A percentile compares a stretch with the other conserved stretches of the same genome.
These are phyloP conservation scores for Andrena bicolor DNA, from an alignment of 2,888 invertebrate genomes.

Conservation along the genomic window DNA sequence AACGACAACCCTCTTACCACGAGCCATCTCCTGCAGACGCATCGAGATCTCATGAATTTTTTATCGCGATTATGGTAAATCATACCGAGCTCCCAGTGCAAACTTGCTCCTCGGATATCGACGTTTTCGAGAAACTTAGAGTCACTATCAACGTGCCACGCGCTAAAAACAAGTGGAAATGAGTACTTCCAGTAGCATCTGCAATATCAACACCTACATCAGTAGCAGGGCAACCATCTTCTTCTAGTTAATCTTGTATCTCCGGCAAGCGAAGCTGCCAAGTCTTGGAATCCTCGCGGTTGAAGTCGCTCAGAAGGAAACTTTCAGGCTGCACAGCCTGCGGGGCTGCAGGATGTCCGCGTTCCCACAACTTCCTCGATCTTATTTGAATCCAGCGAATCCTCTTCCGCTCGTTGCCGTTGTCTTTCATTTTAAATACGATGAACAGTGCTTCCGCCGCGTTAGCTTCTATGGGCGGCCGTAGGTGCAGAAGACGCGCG, in stretches of 20 bases:
- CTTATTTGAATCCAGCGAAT: conserved; percentile 77
- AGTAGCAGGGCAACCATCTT: too few relatives aligned
- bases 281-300: conserved; percentile 17
- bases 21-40: conserved; percentile 39
- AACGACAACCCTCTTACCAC: conserved; percentile 65
- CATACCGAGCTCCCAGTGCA: conserved; percentile 34
- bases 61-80: conserved; percentile 58
- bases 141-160: background rate
- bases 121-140: background rate
- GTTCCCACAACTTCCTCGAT: conserved; percentile 76
- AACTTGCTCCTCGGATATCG: conserved; percentile 8
- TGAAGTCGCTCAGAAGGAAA: conserved; percentile 43
- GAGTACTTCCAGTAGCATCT: background rate
- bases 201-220: background rate
- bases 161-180: background rate
- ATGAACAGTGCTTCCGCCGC: conserved; percentile 50
- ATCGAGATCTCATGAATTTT: conserved; percentile 58
- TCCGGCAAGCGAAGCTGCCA: background rate
- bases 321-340: conserved; percentile 34
- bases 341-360: conserved; percentile 61
- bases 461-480: conserved; percentile 41
- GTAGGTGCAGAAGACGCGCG: conserved; percentile 52
- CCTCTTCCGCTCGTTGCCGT: conserved; percentile 45
- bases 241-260: background rate
- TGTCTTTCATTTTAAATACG: conserved; percentile 70